Evolutionary conservation across 2,888 invertebrate species (phyloP).

Genomic region (Onthophagus sagittarius): DNA sequence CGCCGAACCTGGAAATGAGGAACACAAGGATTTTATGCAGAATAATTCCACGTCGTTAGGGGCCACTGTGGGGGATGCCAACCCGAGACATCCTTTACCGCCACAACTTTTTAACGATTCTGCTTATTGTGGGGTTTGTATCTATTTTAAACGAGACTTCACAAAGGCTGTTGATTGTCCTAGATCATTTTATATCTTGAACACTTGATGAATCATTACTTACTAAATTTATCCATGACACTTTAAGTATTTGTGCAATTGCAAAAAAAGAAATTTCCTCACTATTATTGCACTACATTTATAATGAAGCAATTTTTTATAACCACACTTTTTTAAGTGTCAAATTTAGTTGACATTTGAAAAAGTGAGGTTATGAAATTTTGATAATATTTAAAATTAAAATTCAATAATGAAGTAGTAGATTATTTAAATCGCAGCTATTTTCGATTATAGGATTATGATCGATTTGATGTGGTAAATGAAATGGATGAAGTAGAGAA

Average conservation of each 20-base stretch:
- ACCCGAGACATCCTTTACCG: conserved; percentile 77
- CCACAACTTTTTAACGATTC: conserved; percentile 94
- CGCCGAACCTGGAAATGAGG: conserved; percentile 86
- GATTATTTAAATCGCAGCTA: too few species aligned
- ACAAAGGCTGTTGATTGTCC: not conserved
- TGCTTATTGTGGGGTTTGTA: conserved; percentile 76
- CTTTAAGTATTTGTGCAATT: not conserved
- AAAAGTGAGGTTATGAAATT: not conserved
- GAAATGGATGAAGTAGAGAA: conserved; percentile 86
- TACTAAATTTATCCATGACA: not conserved
- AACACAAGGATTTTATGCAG: conserved; percentile 89
- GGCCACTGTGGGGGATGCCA: conserved; percentile 68
- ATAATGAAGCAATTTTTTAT: not conserved
- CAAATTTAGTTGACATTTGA: conserved; percentile 19
- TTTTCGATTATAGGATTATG: conserved; percentile 79
- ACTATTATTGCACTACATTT: not conserved
- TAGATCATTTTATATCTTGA: not conserved
- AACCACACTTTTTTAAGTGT: not conserved
- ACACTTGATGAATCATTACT: not conserved
- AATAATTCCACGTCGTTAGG: conserved; percentile 74
- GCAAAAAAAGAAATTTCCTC: not conserved
- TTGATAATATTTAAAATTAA: too few species aligned
- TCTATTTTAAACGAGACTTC: not conserved
- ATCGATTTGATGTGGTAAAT: conserved; percentile 86
- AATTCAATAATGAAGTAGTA: too few species aligned